A percentile compares a stretch with the other conserved stretches of the same genome.
Conservation (phyloP, 2,113 vertebrate genomes). For the Labeo rohita region DNA sequence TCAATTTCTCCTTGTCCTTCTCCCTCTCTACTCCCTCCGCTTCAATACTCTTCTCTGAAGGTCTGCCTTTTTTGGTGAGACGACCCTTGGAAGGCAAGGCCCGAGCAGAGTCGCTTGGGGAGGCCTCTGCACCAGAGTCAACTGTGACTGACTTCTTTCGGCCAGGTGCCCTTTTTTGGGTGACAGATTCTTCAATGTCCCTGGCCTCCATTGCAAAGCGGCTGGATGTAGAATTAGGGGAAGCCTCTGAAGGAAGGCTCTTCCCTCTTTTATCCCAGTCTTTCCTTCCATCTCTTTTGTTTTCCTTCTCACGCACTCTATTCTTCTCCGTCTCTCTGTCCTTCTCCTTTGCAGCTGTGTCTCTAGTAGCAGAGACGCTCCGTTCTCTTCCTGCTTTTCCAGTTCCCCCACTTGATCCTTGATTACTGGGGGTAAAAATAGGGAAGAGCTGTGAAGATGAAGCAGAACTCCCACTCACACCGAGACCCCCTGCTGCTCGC, state of each 20-base stretch:
- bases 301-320: conserved; percentile 87
- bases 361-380: conserved; percentile 75
- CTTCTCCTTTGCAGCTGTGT: conserved; percentile 79
- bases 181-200: conserved; percentile 68
- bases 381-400: conserved; percentile 77
- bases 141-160: conserved; percentile 81
- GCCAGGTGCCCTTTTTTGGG: conserved; percentile 75
- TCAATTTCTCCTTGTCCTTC: conserved; percentile 73
- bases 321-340: conserved; percentile 86
- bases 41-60: conserved; percentile 77
- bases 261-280: conserved; percentile 75
- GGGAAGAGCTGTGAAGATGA: conserved; percentile 81
- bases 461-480: conserved; percentile 62
- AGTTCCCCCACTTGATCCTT: conserved; percentile 70
- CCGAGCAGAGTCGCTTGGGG: conserved; percentile 69
- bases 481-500: conserved; percentile 77
- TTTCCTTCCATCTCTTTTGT: conserved; percentile 91
- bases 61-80: conserved; percentile 84
- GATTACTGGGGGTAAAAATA: conserved; percentile 74
- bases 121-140: conserved; percentile 72
- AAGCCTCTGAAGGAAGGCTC: conserved; percentile 64
- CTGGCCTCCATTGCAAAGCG: conserved; percentile 70
- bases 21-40: conserved; percentile 85
- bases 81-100: conserved; percentile 83
- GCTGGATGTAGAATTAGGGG: conserved; percentile 66